Evolutionary conservation across 2,113 vertebrate species (phyloP).

Genomic region (Caranx melampygus): DNA sequence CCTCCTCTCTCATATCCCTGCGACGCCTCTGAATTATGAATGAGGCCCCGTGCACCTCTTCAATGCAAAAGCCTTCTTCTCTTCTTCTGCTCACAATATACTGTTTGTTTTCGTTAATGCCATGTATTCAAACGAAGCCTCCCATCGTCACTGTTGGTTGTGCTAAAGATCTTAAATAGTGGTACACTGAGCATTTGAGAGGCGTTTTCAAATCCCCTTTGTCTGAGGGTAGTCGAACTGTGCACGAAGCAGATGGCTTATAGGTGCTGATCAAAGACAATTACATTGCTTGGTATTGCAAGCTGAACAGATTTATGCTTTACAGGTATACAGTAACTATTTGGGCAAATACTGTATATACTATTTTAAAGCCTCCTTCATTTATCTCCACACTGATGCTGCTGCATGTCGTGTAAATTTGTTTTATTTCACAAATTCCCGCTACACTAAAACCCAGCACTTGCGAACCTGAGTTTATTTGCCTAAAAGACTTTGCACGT

Average conservation of each 20-base stretch:
- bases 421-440: neutral
- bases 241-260: constrained; percentile 47
- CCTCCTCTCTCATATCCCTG: constrained; percentile 76
- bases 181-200: constrained; percentile 13
- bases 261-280: constrained; percentile 51
- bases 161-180: constrained; percentile 42
- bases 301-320: constrained; percentile 30
- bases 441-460: neutral
- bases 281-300: constrained; percentile 30
- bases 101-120: constrained; percentile 69
- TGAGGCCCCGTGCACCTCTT: constrained; percentile 75
- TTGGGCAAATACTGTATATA: neutral
- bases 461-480: constrained; percentile 19
- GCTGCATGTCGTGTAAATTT: neutral
- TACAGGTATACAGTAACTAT: constrained; percentile 6
- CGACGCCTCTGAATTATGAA: constrained; percentile 82
- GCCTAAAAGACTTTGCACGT: neutral
- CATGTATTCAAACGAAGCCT: neutral
- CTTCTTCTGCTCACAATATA: constrained; percentile 48
- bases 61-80: constrained; percentile 51
- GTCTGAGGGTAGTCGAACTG: constrained; percentile 35
- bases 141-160: constrained; percentile 14
- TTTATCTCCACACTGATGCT: neutral
- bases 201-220: constrained; percentile 35
- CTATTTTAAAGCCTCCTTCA: neutral